phyloP scores from a whole-genome alignment of 1,140 invertebrate species.

The Tetragnatha versicolor region DNA sequence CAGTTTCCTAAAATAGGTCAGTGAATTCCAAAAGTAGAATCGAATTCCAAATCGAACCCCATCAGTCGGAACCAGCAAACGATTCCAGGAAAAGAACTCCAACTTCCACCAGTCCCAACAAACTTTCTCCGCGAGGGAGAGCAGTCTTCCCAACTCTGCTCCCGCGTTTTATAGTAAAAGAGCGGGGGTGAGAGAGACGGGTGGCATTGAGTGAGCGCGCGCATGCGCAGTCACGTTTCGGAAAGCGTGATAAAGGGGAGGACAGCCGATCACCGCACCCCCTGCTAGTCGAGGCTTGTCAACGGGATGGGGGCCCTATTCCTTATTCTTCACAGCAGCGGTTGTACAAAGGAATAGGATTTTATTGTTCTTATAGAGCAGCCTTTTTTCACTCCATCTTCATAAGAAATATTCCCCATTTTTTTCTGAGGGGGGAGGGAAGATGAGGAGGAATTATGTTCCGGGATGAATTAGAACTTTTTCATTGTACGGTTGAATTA shows the following conservation, averaged over 20 bases:
- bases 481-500: too few relatives aligned
- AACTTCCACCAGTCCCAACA: neutral
- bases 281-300: constrained; percentile 16
- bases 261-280: too few relatives aligned
- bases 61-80: too few relatives aligned
- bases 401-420: too few relatives aligned
- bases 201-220: neutral
- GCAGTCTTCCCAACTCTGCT: neutral
- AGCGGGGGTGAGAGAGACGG: neutral
- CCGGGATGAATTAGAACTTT: too few relatives aligned
- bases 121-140: constrained; percentile 21
- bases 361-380: constrained; percentile 27
- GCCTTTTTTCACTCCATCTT: too few relatives aligned
- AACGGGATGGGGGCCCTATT: constrained; percentile 9
- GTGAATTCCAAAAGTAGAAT: neutral
- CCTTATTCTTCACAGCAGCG: neutral
- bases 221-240: constrained; percentile 9
- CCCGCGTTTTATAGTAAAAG: constrained; percentile 29
- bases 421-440: too few relatives aligned
- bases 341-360: neutral
- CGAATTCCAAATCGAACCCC: neutral
- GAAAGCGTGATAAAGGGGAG: too few relatives aligned
- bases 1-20: too few relatives aligned
- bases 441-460: too few relatives aligned
- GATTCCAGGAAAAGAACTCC: neutral